A percentile compares a stretch with the other conserved stretches of the same genome.
These are phyloP conservation scores for Brachyrhaphis roseni DNA, from an alignment of 2,797 vertebrate genomes.

Conservation along the genomic window DNA sequence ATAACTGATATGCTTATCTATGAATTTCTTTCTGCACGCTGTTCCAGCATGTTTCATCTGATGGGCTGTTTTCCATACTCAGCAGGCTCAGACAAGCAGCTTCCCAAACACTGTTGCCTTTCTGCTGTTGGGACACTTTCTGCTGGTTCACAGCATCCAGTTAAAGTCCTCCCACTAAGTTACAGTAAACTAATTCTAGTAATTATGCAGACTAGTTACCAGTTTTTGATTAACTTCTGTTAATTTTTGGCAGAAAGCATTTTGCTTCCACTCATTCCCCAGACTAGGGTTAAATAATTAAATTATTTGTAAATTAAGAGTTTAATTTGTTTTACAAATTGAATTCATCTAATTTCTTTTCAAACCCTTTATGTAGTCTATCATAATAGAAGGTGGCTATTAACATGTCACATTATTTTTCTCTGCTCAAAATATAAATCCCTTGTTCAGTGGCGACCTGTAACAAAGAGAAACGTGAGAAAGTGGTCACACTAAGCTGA, in stretches of 20 bases:
- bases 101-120: conserved; percentile 36
- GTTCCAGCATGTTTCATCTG: conserved; percentile 35
- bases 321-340: background rate
- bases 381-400: background rate
- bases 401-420: too few relatives aligned
- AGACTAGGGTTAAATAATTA: background rate
- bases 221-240: background rate
- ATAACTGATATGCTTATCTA: conserved; percentile 47
- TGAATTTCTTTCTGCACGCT: conserved; percentile 18
- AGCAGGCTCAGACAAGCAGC: conserved; percentile 47
- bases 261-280: background rate
- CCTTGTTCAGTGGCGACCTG: too few relatives aligned
- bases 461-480: too few relatives aligned
- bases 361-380: background rate
- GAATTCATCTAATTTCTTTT: background rate
- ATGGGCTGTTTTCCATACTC: background rate
- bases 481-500: too few relatives aligned
- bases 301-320: background rate
- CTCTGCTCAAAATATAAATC: too few relatives aligned
- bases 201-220: background rate
- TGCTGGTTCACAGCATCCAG: background rate
- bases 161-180: background rate
- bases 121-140: background rate
- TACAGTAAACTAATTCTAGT: background rate
- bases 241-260: background rate